Base-by-base conservation (phyloP, 2,113 vertebrate species). In the Peromyscus polionotus region DNA sequence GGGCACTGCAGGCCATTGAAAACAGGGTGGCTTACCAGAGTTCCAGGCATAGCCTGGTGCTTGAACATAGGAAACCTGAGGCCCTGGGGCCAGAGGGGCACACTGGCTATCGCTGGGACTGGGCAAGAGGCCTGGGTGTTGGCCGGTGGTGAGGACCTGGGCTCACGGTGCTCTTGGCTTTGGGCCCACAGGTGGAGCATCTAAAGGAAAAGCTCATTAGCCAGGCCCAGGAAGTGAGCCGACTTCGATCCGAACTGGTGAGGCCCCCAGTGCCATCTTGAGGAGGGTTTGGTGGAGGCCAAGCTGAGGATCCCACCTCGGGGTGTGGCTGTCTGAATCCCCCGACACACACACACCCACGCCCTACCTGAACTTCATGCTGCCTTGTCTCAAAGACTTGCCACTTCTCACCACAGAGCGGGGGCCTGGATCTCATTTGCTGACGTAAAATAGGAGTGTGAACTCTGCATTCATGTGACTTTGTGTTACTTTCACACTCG, bases 211-310 rank as follows among this genome's bases (percentile, higher is more conserved):
- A 99, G 98, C 98, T 99, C 96, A 94, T 98, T 95, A 98, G 99
- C 98, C 99, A 99, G 98, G 99, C 98, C 0, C 99, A 99, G 99
- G 99, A 99, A 99, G 99, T 99, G 98, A 98, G 98, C 98, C 99
- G 99, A 98, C 99, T 99, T 90, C 99, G 98, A 97, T 99, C 99
- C 0, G 99, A 99, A 96, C 98, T 99, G 99, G 99, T 99, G 98
- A 99, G 99, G 94, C 54, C n/a, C 13, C 68, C 1, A 0, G 0
- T 0, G 14, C 45, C 7, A 0, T 51, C 75, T 67, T 17, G 0
- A 4, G 90, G 63, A 4, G 67, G 36, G n/a, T 57, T 57, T n/a
- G 31, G 6, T 0, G 48, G 48, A 17, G 54, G 54, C 19, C 51
- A 31, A 26, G 76, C 16, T 26, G 7, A 22, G 16, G 67, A 4